These are phyloP conservation scores for Odontocerum albicorne DNA, from an alignment of 2,888 invertebrate species.

Conservation along the genomic window DNA sequence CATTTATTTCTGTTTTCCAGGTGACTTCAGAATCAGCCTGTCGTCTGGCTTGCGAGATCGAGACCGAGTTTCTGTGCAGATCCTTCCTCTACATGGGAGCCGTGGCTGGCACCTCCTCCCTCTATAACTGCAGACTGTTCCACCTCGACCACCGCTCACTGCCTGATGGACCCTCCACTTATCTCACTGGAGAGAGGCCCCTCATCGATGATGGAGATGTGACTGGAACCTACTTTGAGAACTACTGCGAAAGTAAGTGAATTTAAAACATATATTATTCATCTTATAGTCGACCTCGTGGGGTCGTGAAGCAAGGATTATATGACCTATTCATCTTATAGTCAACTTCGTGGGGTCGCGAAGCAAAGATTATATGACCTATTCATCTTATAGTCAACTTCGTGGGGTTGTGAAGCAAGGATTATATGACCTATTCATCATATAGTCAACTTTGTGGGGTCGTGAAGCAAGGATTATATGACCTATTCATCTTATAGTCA, in stretches of 20 bases:
- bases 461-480: too few relatives aligned
- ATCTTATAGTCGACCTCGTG: too few relatives aligned
- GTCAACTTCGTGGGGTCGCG: too few relatives aligned
- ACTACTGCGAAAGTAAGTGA: constrained; percentile 83
- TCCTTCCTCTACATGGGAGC: constrained; percentile 77
- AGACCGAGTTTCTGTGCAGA: constrained; percentile 89
- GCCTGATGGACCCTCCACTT: constrained; percentile 90
- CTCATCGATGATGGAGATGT: constrained; percentile 89
- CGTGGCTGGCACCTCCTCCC: constrained; percentile 55
- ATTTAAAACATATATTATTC: too few relatives aligned
- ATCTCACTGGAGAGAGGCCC: constrained; percentile 85
- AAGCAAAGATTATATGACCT: too few relatives aligned
- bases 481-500: too few relatives aligned
- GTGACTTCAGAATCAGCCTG: constrained; percentile 89
- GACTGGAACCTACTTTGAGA: constrained; percentile 87
- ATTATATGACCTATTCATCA: too few relatives aligned
- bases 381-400: too few relatives aligned
- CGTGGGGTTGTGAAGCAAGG: too few relatives aligned
- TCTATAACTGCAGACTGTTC: constrained; percentile 90
- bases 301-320: too few relatives aligned
- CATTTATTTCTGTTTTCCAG: constrained; percentile 44
- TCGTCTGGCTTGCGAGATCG: constrained; percentile 86
- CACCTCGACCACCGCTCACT: constrained; percentile 90
- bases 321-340: too few relatives aligned
- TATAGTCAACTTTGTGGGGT: too few relatives aligned